These are phyloP conservation scores for Aphaenogaster ashmeadi DNA, from an alignment of 1,140 invertebrate species.

Conservation along the genomic window DNA sequence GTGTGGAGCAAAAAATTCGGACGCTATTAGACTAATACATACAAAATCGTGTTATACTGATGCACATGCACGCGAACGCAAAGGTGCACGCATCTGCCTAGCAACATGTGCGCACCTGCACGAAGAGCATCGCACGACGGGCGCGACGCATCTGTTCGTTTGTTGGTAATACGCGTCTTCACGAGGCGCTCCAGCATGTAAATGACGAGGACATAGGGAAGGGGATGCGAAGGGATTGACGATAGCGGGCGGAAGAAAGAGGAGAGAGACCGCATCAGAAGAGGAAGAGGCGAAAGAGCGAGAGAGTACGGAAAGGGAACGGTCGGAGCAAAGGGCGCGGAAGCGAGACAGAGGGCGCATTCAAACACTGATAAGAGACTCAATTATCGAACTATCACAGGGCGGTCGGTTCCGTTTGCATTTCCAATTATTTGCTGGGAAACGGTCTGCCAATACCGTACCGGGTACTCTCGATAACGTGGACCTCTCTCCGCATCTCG, in stretches of 20 bases:
- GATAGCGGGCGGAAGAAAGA: conserved; percentile 37
- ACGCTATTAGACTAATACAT: neutral
- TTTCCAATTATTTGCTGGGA: conserved; percentile 87
- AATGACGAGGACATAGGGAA: conserved; percentile 30
- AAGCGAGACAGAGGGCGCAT: conserved; percentile 74
- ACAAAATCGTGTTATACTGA: neutral
- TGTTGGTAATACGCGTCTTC: conserved; percentile 46
- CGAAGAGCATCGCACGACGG: neutral
- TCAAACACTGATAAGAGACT: conserved; percentile 86
- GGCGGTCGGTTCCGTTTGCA: conserved; percentile 85
- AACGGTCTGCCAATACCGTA: conserved; percentile 87
- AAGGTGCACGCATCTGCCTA: conserved; percentile 46
- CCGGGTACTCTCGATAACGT: conserved; percentile 83
- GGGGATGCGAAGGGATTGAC: neutral
- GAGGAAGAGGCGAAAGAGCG: neutral
- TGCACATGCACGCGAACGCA: neutral
- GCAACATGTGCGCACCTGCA: conserved; percentile 52
- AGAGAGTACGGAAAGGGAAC: conserved; percentile 27
- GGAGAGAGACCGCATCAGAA: neutral
- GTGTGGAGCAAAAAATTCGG: neutral
- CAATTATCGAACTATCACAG: conserved; percentile 87
- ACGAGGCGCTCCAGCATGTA: neutral
- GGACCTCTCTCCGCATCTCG: conserved; percentile 71
- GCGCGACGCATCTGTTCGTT: conserved; percentile 30
- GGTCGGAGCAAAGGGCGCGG: conserved; percentile 27